Conservation (phyloP, 2,888 invertebrate genomes). For the Drosophila anomalata region DNA sequence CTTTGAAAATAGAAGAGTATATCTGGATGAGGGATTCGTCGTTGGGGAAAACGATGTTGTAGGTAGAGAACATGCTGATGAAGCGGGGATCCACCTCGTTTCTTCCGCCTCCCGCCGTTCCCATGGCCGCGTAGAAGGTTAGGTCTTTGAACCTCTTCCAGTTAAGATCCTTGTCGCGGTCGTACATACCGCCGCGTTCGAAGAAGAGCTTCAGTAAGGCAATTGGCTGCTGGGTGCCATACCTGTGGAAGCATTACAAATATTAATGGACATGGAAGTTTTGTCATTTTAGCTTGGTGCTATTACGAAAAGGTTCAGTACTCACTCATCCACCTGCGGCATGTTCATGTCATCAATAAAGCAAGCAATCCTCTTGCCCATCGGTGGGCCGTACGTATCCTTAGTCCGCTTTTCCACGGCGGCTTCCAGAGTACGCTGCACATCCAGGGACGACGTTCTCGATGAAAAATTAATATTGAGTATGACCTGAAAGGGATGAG, state of each 20-base stretch:
- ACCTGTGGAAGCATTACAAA: slow-evolving; percentile 81
- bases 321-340: slow-evolving; percentile 88
- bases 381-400: slow-evolving; percentile 94
- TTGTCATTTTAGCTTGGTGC: slow-evolving; percentile 5
- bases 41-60: slow-evolving; percentile 93
- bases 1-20: slow-evolving; percentile 91
- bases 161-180: slow-evolving; percentile 93
- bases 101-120: slow-evolving; percentile 94
- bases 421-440: slow-evolving; percentile 94
- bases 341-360: slow-evolving; percentile 98
- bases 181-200: slow-evolving; percentile 94
- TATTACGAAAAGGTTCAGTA: slow-evolving; percentile 22
- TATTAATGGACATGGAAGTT: neutral
- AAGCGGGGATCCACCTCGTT: slow-evolving; percentile 96
- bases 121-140: slow-evolving; percentile 93
- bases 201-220: slow-evolving; percentile 95
- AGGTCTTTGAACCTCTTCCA: slow-evolving; percentile 94
- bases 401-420: slow-evolving; percentile 95
- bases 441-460: slow-evolving; percentile 94
- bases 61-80: slow-evolving; percentile 94
- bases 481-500: slow-evolving; percentile 85
- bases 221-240: slow-evolving; percentile 97
- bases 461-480: slow-evolving; percentile 96
- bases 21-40: slow-evolving; percentile 91
- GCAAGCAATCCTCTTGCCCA: slow-evolving; percentile 94